These are phyloP conservation scores for Blastomussa wellsi DNA, from an alignment of 92 coral and sea anemone genomes.

Conservation along the genomic window DNA sequence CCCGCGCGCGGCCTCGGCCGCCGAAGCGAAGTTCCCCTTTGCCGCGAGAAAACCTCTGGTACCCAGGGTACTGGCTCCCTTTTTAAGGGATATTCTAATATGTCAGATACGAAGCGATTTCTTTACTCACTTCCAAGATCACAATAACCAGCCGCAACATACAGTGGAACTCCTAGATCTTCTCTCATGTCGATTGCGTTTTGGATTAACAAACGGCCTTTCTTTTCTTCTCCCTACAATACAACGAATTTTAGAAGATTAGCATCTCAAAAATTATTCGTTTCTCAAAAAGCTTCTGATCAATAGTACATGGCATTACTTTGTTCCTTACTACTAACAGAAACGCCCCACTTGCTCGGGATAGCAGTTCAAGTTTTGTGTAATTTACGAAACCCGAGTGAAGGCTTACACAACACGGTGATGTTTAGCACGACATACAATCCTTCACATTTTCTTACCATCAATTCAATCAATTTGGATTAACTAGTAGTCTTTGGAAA, in stretches of 20 bases:
- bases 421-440: too few species aligned
- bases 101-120: neutral
- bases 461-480: too few species aligned
- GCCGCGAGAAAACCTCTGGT: too few species aligned
- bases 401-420: too few species aligned
- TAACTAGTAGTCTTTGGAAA: too few species aligned
- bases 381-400: too few species aligned
- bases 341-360: too few species aligned
- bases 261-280: neutral
- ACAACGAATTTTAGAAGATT: neutral
- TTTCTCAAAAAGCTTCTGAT: neutral
- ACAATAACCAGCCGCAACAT: constrained; percentile 20
- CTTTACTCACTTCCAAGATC: constrained; percentile 30
- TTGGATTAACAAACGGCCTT: constrained; percentile 2
- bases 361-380: neutral
- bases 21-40: too few species aligned
- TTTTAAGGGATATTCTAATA: neutral
- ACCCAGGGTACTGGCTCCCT: neutral
- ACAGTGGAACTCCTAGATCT: neutral
- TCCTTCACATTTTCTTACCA: too few species aligned
- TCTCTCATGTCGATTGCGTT: neutral
- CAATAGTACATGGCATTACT: neutral
- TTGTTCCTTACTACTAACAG: too few species aligned
- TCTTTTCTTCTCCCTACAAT: neutral
- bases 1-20: too few species aligned